Evolutionary conservation across 2,797 vertebrate species (phyloP).

Genomic region (Pipistrellus pygmaeus): DNA sequence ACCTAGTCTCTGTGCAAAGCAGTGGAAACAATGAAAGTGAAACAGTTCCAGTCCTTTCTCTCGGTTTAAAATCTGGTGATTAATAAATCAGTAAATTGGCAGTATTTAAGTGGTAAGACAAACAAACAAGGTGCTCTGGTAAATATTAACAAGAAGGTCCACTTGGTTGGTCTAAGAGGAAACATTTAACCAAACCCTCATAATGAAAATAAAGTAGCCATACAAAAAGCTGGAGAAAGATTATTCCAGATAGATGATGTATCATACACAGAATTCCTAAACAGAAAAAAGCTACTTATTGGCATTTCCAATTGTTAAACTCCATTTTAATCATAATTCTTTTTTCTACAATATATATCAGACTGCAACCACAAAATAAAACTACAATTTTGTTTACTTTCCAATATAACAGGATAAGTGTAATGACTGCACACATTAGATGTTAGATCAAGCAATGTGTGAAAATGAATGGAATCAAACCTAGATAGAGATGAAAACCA

Average conservation of each 20-base stretch:
- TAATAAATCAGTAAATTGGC: background rate
- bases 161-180: constrained; percentile 11
- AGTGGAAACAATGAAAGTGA: constrained; percentile 33
- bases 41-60: background rate
- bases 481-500: background rate
- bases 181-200: constrained; percentile 11
- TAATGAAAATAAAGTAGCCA: constrained; percentile 15
- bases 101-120: background rate
- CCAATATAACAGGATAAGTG: background rate
- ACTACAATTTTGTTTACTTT: background rate
- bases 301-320: constrained; percentile 26
- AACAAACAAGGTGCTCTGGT: background rate
- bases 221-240: background rate
- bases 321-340: background rate
- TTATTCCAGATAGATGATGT: background rate
- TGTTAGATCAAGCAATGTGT: background rate
- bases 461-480: background rate
- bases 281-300: background rate
- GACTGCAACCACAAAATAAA: background rate
- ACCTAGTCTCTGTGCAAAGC: background rate
- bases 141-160: background rate
- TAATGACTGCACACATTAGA: background rate
- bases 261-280: background rate
- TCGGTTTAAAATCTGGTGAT: constrained; percentile 47
- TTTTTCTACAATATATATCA: background rate